These are phyloP conservation scores for Sinodicranocentrus sp. DNA, from an alignment of 2,888 invertebrate genomes.

Conservation along the genomic window DNA sequence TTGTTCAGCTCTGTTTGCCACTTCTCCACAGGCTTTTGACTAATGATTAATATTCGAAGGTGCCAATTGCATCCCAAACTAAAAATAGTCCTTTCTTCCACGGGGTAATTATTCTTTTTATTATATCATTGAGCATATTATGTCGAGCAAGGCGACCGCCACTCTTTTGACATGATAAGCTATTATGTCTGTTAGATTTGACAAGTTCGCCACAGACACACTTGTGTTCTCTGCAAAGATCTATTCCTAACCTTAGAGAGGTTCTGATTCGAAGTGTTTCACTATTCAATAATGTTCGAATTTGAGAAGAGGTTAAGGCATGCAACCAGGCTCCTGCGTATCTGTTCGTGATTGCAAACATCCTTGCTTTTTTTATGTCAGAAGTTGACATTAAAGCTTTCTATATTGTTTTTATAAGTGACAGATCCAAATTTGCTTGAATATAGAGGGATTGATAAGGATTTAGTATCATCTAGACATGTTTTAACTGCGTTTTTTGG, in stretches of 20 bases:
- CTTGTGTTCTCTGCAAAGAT: constrained; percentile 5
- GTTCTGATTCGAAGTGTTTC: not conserved
- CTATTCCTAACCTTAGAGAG: constrained; percentile 5
- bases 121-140: no score
- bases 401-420: not conserved
- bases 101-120: no score
- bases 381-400: not conserved
- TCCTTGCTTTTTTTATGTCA: not conserved
- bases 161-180: constrained; percentile 26
- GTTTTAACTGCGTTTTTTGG: no score
- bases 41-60: no score
- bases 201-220: constrained; percentile 14
- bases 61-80: no score
- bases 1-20: no score
- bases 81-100: no score
- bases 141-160: no score
- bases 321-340: constrained; percentile 15
- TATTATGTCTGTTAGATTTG: constrained; percentile 6
- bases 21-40: no score
- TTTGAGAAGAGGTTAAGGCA: not conserved
- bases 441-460: not conserved
- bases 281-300: not conserved
- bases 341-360: not conserved
- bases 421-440: not conserved
- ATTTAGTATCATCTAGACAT: not conserved